Evolutionary conservation across 2,797 vertebrate species (phyloP).

Genomic region (Pseudotriccus pelzelni): DNA sequence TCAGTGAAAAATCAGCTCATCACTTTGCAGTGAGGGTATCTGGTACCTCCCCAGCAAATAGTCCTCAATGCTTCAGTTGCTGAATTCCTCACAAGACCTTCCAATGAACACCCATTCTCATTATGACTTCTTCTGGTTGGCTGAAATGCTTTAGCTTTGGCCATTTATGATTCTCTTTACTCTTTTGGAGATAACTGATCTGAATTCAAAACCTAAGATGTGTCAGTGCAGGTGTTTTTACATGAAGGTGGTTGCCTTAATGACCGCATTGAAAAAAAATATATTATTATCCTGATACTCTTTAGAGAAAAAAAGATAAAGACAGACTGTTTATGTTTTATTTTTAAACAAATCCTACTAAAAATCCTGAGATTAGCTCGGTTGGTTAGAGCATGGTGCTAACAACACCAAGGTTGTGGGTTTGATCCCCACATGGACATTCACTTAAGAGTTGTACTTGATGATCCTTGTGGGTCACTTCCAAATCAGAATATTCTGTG

Average conservation of each 20-base stretch:
- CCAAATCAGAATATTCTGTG: background rate
- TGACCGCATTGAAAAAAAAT: background rate
- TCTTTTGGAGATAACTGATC: background rate
- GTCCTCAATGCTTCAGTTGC: background rate
- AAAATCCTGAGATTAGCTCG: background rate
- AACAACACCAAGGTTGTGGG: background rate
- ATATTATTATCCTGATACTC: background rate
- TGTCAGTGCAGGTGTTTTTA: background rate
- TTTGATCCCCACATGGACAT: background rate
- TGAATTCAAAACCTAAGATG: background rate
- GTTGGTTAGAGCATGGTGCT: background rate
- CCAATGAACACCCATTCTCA: background rate
- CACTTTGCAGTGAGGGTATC: background rate
- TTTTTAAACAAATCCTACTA: background rate
- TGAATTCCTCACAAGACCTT: background rate
- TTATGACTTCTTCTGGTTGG: background rate
- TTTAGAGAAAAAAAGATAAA: background rate
- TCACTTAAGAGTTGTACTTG: background rate
- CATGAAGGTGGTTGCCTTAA: background rate
- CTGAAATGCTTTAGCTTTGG: background rate
- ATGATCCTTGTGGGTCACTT: background rate
- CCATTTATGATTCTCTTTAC: background rate
- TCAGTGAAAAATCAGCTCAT: background rate
- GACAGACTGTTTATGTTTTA: background rate
- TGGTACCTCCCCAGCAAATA: background rate